These are phyloP conservation scores for Ailuropoda melanoleuca DNA, from an alignment of 2,113 vertebrate genomes.

Conservation along the genomic window DNA sequence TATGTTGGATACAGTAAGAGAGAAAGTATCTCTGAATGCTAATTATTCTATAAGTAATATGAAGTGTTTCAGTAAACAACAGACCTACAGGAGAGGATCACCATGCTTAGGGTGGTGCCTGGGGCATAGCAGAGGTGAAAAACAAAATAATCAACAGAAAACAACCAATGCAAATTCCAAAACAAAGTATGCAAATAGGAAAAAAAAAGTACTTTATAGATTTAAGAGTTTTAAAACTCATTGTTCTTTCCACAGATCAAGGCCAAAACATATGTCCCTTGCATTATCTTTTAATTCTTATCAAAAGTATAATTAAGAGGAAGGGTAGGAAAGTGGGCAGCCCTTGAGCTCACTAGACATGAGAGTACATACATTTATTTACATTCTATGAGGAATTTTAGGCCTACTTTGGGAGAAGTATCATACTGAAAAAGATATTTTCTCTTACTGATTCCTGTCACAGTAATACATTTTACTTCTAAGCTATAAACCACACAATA, in stretches of 20 bases:
- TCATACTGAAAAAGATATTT: not conserved
- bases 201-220: not conserved
- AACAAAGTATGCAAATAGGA: not conserved
- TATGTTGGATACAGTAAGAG: not conserved
- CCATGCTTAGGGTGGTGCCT: not conserved
- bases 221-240: not conserved
- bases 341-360: not conserved
- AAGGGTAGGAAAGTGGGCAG: not conserved
- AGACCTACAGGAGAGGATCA: not conserved
- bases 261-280: not conserved
- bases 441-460: not conserved
- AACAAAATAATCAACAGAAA: not conserved
- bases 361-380: not conserved
- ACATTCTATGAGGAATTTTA: not conserved
- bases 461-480: not conserved
- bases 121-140: not conserved
- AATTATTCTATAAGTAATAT: not conserved
- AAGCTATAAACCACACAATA: not conserved
- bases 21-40: not conserved
- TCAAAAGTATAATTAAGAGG: not conserved
- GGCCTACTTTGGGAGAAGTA: not conserved
- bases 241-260: not conserved
- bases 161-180: not conserved
- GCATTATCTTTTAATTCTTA: not conserved
- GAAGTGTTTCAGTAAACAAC: not conserved